phyloP scores from a whole-genome alignment of 2,113 vertebrate genomes.

The Albula goreensis region DNA sequence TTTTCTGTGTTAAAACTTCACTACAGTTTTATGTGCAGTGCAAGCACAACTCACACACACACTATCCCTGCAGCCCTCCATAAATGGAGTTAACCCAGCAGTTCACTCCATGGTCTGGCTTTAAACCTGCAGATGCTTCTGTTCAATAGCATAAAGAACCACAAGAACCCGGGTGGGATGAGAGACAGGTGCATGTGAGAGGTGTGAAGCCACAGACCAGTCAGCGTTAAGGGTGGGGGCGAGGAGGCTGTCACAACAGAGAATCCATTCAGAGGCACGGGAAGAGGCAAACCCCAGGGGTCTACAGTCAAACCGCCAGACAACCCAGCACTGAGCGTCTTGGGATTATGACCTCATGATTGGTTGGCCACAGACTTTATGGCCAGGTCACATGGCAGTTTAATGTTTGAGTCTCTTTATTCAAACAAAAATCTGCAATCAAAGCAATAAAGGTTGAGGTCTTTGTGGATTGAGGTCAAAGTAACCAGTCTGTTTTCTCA shows the following conservation, averaged over 20 bases:
- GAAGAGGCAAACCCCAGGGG: background rate
- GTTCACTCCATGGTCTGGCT: no score
- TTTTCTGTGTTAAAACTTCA: constrained; percentile 1
- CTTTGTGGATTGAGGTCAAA: background rate
- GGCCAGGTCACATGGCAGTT: background rate
- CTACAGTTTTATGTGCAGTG: background rate
- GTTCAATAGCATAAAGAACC: no score
- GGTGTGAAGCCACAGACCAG: no score
- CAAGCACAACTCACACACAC: no score
- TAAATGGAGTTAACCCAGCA: no score
- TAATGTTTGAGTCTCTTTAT: background rate
- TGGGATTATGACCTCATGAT: no score
- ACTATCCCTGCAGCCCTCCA: no score
- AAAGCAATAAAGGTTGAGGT: background rate
- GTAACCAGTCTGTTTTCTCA: background rate
- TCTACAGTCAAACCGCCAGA: background rate
- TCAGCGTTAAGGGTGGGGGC: no score
- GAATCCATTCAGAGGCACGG: background rate
- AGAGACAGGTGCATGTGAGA: no score
- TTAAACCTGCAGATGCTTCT: no score
- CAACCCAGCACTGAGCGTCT: background rate
- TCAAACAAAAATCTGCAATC: background rate
- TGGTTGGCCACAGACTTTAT: background rate
- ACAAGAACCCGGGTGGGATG: no score
- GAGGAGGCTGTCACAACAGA: background rate